Evolutionary conservation across 2,797 vertebrate genomes (phyloP).

Genomic region (Enteromius treurensis): DNA sequence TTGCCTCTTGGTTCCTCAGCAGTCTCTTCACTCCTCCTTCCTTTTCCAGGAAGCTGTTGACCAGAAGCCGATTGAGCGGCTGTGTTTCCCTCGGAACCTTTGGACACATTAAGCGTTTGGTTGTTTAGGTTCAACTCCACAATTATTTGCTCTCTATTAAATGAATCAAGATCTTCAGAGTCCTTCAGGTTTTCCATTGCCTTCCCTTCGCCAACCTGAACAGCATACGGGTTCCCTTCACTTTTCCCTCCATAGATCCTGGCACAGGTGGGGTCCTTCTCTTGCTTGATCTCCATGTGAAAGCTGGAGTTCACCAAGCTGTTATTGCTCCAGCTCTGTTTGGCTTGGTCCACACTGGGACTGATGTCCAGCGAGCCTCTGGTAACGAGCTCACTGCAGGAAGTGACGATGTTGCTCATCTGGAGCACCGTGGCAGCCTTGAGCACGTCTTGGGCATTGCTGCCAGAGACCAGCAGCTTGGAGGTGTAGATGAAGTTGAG

Average conservation of each 20-base stretch:
- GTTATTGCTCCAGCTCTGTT: conserved; percentile 39
- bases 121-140: conserved; percentile 99
- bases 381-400: conserved; percentile 91
- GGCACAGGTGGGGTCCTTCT: conserved; percentile 80
- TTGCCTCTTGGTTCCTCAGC: conserved; percentile 76
- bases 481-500: conserved; percentile 99
- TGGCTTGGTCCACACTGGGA: conserved; percentile 70
- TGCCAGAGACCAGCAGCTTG: conserved; percentile 91
- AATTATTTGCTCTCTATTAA: conserved; percentile 93
- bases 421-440: conserved; percentile 92
- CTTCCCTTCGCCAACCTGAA: conserved; percentile 84
- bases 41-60: conserved; percentile 73
- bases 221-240: conserved; percentile 83
- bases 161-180: conserved; percentile 77
- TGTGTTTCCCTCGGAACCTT: conserved; percentile 83
- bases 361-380: conserved; percentile 85
- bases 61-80: conserved; percentile 69
- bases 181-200: conserved; percentile 72
- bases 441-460: conserved; percentile 92
- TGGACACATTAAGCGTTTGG: conserved; percentile 95
- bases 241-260: conserved; percentile 87
- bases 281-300: conserved; percentile 94
- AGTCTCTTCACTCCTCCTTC: conserved; percentile 78
- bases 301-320: conserved; percentile 73
- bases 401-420: conserved; percentile 93